Evolutionary conservation across 1,140 invertebrate genomes (phyloP), one percentile per base, ranked within the genome.

Genomic region (Episyrphus balteatus): DNA sequence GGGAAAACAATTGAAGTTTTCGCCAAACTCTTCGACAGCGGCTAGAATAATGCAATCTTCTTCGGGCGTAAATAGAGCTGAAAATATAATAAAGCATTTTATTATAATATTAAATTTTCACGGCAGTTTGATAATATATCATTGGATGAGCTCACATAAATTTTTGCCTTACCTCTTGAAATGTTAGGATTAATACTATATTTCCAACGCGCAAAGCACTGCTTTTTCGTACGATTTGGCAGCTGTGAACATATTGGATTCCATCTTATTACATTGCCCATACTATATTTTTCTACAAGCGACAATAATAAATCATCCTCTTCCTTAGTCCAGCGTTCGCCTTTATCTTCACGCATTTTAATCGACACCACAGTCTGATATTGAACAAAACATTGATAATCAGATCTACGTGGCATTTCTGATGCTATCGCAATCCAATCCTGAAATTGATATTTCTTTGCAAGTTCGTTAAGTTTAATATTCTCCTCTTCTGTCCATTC

Each of bases 251-350:
- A 68, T 2, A 84, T 71, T 46, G 73, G 75, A 2, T 71, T 66
- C 82, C 83, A 86, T 7, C 80, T 77, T 45, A 82, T 78, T 18
- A 74, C 76, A 44, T 77, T 68, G 15, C 80, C 82, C 11, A 75
- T 66, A 42, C 65, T 73, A 42, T 75, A 74, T 46, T 66, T 68
- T 13, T 77, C 62, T 1, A 84, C 70, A 15, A 79, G 45, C 42
- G 70, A 61, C 13, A 66, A 52, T 1, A 86, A 59, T 43, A 69
- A 71, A 36, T 72, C 59, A 52, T 83, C 77, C 57, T 85, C 82
- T 50, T 73, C 63, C 30, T 64, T 55, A n/a, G 69, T 69, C 79
- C 82, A 84, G 45, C 32, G 57, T 1, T 49, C 10, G 12, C n/a
- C 62, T 55, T 48, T 52, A 59, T 48, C 61, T 57, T 49, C 54